Percentiles rank a stretch among this genome's conserved stretches.
phyloP scores from a whole-genome alignment of 2,797 vertebrate species.

The Graptemys geographica region DNA sequence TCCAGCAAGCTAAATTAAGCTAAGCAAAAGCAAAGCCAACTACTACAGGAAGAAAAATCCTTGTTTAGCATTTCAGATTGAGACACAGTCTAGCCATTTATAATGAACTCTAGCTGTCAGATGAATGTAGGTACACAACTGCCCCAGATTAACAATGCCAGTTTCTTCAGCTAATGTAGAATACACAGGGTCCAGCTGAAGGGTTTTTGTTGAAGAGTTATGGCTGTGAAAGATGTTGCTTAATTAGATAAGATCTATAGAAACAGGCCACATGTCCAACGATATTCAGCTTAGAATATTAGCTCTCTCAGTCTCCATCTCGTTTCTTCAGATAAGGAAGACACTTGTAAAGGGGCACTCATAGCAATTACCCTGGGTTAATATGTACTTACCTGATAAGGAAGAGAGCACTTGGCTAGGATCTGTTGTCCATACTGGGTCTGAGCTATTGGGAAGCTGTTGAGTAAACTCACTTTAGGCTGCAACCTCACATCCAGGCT shows the following conservation, averaged over 20 bases:
- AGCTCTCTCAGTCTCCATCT: constrained; percentile 18
- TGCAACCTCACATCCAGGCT: constrained; percentile 81
- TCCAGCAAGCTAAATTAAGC: not conserved
- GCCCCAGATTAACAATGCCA: not conserved
- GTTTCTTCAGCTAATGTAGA: not conserved
- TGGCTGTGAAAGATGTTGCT: not conserved
- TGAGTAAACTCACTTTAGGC: constrained; percentile 44
- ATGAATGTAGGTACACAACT: not conserved
- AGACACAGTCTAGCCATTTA: not conserved
- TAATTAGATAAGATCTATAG: not conserved
- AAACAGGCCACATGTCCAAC: not conserved
- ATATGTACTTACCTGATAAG: constrained; percentile 77
- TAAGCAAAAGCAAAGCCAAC: not conserved
- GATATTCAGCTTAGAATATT: constrained; percentile 14
- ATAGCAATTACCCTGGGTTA: constrained; percentile 11
- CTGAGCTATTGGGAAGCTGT: constrained; percentile 77
- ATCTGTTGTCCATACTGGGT: constrained; percentile 79
- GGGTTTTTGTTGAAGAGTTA: not conserved
- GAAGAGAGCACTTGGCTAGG: constrained; percentile 71
- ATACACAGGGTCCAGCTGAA: not conserved
- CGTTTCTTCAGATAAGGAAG: not conserved
- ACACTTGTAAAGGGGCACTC: not conserved
- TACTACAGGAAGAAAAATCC: not conserved
- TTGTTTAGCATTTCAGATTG: not conserved
- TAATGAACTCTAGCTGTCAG: not conserved